Conservation (phyloP, 2,113 vertebrate genomes). For the Acrocephalus kingi region DNA sequence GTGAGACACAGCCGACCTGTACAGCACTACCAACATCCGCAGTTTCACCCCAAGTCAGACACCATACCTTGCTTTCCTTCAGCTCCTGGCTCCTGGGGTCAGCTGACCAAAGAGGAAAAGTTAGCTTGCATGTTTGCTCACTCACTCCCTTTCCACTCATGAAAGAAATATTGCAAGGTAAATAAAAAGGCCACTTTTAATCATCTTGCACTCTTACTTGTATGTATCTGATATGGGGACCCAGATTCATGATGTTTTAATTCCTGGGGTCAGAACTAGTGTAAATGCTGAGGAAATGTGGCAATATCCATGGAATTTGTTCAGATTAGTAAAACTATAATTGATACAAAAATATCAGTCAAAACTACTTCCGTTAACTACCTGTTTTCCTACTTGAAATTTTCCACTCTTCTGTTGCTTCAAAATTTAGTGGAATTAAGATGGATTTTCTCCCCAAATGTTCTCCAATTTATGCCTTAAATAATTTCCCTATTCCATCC, state of each 20-base stretch:
- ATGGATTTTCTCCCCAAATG: background rate
- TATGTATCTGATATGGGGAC: background rate
- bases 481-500: background rate
- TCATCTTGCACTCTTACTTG: background rate
- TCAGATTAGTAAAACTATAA: background rate
- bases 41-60: background rate
- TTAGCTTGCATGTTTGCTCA: background rate
- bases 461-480: background rate
- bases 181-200: background rate
- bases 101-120: background rate
- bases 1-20: background rate
- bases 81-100: background rate
- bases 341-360: background rate
- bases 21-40: background rate
- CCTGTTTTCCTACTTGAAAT: background rate
- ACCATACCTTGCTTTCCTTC: background rate
- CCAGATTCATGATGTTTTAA: background rate
- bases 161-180: background rate
- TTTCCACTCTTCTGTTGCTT: background rate
- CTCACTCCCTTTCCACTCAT: background rate
- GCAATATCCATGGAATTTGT: background rate
- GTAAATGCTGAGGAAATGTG: background rate
- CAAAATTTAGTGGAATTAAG: background rate
- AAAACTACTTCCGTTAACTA: background rate
- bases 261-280: background rate